Evolutionary conservation across 2,797 vertebrate genomes (phyloP).

Genomic region (Xerus rutilus): DNA sequence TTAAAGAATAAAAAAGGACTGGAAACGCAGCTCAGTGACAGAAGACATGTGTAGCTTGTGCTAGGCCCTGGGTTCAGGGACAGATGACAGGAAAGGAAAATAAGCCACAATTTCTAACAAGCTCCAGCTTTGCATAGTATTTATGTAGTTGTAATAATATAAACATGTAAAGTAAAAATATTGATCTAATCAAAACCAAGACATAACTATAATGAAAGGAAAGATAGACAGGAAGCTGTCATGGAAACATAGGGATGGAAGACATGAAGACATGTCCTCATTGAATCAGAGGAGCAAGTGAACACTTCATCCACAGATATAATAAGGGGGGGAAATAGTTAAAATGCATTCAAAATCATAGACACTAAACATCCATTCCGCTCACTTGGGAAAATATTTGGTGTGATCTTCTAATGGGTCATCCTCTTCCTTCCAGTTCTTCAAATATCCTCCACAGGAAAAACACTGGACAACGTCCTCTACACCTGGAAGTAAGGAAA

Average conservation of each 20-base stretch:
- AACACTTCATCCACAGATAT: not conserved
- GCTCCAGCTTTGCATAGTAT: not conserved
- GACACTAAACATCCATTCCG: not conserved
- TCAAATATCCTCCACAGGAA: conserved; percentile 93
- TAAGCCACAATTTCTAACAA: not conserved
- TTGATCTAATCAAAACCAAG: not conserved
- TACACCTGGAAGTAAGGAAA: conserved; percentile 87
- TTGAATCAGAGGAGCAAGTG: not conserved
- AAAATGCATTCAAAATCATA: not conserved
- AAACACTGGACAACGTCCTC: conserved; percentile 94
- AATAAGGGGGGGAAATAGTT: not conserved
- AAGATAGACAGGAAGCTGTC: not conserved
- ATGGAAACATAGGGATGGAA: not conserved
- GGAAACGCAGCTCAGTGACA: too few relatives aligned
- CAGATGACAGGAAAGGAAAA: not conserved
- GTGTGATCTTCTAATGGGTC: conserved; percentile 96
- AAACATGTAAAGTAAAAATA: not conserved
- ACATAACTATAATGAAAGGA: not conserved
- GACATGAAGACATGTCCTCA: not conserved
- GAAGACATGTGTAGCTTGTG: too few relatives aligned
- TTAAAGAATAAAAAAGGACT: too few relatives aligned
- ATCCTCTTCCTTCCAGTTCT: conserved; percentile 93
- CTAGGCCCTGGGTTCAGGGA: too few relatives aligned
- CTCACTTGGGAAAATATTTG: conserved; percentile 95
- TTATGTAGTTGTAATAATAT: not conserved